Evolutionary conservation across 2,113 vertebrate genomes (phyloP).

Genomic region (Rhinolophus sinicus): DNA sequence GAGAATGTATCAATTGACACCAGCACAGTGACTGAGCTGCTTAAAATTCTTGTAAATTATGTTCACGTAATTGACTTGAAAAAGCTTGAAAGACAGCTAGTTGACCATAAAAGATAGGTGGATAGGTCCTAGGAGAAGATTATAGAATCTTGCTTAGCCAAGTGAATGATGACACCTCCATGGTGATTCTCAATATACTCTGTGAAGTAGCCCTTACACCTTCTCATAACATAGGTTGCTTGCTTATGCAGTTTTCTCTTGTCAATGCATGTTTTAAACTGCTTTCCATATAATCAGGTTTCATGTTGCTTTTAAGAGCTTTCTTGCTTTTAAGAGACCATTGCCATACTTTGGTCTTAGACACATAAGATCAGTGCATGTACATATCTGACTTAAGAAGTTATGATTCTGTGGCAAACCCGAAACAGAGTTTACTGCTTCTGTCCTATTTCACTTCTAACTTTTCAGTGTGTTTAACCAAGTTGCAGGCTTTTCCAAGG

Average conservation of each 20-base stretch:
- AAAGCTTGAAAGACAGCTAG: neutral
- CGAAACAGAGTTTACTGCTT: neutral
- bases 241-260: fast-evolving
- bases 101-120: neutral
- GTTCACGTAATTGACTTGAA: neutral
- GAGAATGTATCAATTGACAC: neutral
- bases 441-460: neutral
- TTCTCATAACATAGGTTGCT: fast-evolving
- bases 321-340: neutral
- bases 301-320: neutral
- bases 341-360: neutral
- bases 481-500: neutral
- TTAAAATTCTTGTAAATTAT: neutral
- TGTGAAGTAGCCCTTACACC: no score
- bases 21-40: neutral
- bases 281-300: neutral
- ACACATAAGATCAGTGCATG: neutral
- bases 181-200: neutral
- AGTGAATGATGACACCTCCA: neutral
- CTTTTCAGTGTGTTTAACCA: neutral
- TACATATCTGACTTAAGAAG: neutral
- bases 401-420: neutral
- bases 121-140: neutral
- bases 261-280: neutral
- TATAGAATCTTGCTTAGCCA: neutral